Base-by-base conservation (phyloP, 1,140 invertebrate species). In the Drosophila ficusphila region DNA sequence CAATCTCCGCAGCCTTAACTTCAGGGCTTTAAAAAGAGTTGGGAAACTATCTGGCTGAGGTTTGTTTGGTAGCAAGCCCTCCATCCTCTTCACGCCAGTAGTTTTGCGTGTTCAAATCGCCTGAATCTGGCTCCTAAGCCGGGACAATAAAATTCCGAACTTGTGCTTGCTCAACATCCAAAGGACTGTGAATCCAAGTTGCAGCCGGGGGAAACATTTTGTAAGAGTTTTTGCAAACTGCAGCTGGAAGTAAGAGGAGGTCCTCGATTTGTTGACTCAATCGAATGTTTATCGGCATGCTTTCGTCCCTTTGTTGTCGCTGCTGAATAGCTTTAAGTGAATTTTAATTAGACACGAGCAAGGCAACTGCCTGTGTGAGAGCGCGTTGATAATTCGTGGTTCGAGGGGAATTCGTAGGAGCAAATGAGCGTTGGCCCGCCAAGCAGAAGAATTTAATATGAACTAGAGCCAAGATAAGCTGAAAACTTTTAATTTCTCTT, bases 401-500 rank as follows among this genome's bases (percentile, higher is more conserved):
- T n/a, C n/a, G n/a, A n/a, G n/a, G n/a, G n/a, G n/a, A n/a, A n/a
- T n/a, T n/a, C n/a, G n/a, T n/a, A n/a, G n/a, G n/a, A 52, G 47
- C 19, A 25, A 73, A 49, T 68, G 49, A 52, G 42, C 65, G 31
- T 52, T 60, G 48, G 75, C 25, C 7, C 8, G 2, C 2, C 56
- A 41, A 75, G 76, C 54, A 38, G 34, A 51, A 14, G 6, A 74
- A 47, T 54, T 23, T 38, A 29, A 58, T 56, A 36, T 27, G 47
- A 42, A 25, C 11, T 34, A 29, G 27, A 36, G 9, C 5, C 9
- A 9, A 41, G 56, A 34, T 21, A 11, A 64, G 69, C 18, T 14
- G 3, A 18, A 79, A 78, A 79, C 53, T 81, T 81, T 81, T 81
- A 81, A 76, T 76, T 76, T 60, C 42, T 65, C 23, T 58, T 31